Conservation (phyloP, 2,888 invertebrate species). For the Didymodactylos carnosus region DNA sequence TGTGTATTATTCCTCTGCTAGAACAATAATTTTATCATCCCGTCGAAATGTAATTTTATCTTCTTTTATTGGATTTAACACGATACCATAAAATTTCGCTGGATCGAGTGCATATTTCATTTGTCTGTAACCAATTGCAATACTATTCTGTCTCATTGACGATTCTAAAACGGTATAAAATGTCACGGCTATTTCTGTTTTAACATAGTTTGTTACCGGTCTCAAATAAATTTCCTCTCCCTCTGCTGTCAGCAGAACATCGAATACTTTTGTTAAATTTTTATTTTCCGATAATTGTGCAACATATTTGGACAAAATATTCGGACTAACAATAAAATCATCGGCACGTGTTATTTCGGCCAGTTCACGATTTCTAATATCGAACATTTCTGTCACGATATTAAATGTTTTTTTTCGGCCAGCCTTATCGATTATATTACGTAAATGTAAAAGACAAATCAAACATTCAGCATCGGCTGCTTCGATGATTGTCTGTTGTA, state of each 20-base stretch:
- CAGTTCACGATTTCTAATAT: neutral
- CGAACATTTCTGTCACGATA: neutral
- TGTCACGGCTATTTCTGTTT: neutral
- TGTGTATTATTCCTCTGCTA: neutral
- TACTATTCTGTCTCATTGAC: neutral
- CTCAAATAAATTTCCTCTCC: neutral
- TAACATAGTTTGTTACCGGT: neutral
- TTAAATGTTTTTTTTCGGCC: neutral
- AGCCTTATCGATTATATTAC: neutral
- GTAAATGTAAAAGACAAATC: neutral
- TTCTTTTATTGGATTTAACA: neutral
- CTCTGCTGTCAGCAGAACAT: neutral
- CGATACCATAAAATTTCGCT: neutral
- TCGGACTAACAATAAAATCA: neutral
- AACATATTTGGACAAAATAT: neutral
- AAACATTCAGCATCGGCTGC: neutral
- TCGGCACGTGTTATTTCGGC: neutral
- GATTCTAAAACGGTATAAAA: neutral
- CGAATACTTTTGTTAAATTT: neutral
- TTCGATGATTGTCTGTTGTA: too few relatives aligned
- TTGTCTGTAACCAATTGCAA: neutral
- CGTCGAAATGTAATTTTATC: neutral
- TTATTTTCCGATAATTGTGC: neutral
- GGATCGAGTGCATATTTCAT: neutral
- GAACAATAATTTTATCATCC: neutral